These are phyloP conservation scores for Sialis lutaria DNA, from an alignment of 2,888 invertebrate genomes.

Conservation along the genomic window DNA sequence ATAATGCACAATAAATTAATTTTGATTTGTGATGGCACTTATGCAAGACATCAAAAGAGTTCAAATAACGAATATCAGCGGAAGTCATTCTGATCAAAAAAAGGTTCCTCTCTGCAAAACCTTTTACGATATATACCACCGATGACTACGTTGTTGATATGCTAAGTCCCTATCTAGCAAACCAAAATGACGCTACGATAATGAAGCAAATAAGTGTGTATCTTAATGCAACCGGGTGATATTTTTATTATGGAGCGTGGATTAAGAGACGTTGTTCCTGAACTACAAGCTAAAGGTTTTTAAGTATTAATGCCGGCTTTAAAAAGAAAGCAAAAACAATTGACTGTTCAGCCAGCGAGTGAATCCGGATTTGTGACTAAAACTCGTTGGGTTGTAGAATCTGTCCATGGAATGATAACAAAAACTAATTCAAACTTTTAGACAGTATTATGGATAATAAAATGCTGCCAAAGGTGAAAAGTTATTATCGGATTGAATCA, in stretches of 20 bases:
- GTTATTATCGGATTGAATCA: constrained; percentile 8
- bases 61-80: constrained; percentile 5
- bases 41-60: constrained; percentile 11
- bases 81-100: constrained; percentile 11
- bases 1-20: constrained; percentile 2
- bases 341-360: constrained; percentile 12
- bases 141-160: constrained; percentile 11
- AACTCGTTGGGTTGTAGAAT: constrained; percentile 11
- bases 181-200: constrained; percentile 13
- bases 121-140: constrained; percentile 14
- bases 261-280: constrained; percentile 11
- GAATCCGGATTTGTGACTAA: constrained; percentile 12
- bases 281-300: constrained; percentile 9
- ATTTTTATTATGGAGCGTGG: constrained; percentile 13
- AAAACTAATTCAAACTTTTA: constrained; percentile 8
- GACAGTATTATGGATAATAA: constrained; percentile 9
- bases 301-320: constrained; percentile 13
- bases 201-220: constrained; percentile 10
- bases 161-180: constrained; percentile 11
- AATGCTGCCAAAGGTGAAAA: constrained; percentile 6
- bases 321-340: constrained; percentile 13
- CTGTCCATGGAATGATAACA: constrained; percentile 11
- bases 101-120: constrained; percentile 14
- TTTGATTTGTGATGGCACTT: constrained; percentile 10
- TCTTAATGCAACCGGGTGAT: constrained; percentile 10